Base-by-base conservation (phyloP, 2,888 invertebrate species). In the Margaritifera margaritifera region DNA sequence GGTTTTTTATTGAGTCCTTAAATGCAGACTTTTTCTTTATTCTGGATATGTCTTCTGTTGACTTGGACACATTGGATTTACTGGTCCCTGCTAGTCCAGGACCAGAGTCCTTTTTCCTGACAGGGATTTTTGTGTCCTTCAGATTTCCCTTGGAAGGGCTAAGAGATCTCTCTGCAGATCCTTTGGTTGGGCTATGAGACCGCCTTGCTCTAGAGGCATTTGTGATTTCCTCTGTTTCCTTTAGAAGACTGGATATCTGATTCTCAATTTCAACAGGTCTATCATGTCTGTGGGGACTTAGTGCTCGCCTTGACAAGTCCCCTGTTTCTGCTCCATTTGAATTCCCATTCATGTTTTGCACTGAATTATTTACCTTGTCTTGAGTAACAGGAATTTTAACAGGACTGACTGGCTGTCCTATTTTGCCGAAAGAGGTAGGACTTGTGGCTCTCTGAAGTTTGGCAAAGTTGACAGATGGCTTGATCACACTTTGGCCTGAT, bases 1-100 rank as follows among this genome's bases (percentile, higher is more conserved):
- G 86, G 71, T 86, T 88, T 71, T 88, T 89, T 50, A 90, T 73
- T 18, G 89, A 88, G 25, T 86, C 85, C 67, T 87, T 85, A 68
- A 90, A 79, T 18, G 86, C 72, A 55, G 77, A 72, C 53, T 80
- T 81, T 75, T 79, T 81, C 69, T 81, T 81, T 51, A 79, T 69
- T 58, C 77, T 81, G 25, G 81, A 81, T 6, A 81, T 74, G 68
- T 81, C 80, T 64, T 81, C 80, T 31, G 74, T 75, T 53, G 80
- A 81, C 58, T 79, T 79, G 0, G 80, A 81, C 27, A 81, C 56
- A 18, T 51, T 64, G 24, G 27, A 57, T n/a, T 69, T 59, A 6
- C 64, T 64, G 6, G 74, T 5, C 31, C 64, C 60, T 42, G 42
- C 15, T 42, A 42, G 2, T 52, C 70, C 75, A 24, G 62, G 25